Evolutionary conservation across 64 coral and sea anemone species (phyloP).

Genomic region (Stylophora pistillata): DNA sequence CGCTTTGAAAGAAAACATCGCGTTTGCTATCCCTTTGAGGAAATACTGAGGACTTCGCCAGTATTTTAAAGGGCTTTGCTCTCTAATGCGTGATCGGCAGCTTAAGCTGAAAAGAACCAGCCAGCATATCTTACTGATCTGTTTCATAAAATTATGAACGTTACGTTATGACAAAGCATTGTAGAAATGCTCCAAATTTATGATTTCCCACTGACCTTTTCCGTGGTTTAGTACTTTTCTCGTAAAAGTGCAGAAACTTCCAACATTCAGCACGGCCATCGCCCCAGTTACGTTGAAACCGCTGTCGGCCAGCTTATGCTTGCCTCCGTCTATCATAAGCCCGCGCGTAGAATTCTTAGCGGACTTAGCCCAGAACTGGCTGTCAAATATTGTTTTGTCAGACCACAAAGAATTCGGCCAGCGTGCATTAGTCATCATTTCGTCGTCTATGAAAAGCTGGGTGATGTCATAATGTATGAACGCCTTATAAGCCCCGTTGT

Average conservation of each 20-base stretch:
- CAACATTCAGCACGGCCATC: constrained; percentile 73
- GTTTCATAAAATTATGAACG: too few species aligned
- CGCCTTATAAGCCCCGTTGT: not conserved
- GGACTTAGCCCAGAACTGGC: constrained; percentile 65
- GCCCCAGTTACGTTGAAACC: constrained; percentile 60
- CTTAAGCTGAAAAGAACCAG: too few species aligned
- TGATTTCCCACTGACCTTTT: not conserved
- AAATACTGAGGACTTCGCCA: too few species aligned
- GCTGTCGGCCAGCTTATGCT: constrained; percentile 71
- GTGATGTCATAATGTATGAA: constrained; percentile 49
- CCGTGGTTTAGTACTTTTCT: constrained; percentile 27
- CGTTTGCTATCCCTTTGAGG: too few species aligned
- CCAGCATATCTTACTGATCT: too few species aligned
- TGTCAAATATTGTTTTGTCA: constrained; percentile 42
- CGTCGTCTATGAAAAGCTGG: constrained; percentile 1
- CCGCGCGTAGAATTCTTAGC: constrained; percentile 25
- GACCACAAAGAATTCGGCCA: constrained; percentile 62
- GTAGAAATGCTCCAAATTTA: too few species aligned
- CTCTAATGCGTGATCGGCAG: too few species aligned
- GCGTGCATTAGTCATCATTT: constrained; percentile 77
- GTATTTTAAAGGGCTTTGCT: too few species aligned
- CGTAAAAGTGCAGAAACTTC: constrained; percentile 71
- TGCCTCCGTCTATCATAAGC: constrained; percentile 63
- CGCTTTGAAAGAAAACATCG: too few species aligned
- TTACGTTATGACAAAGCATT: too few species aligned